Evolutionary conservation across 2,797 vertebrate genomes (phyloP).

Genomic region (Choloepus didactylus): DNA sequence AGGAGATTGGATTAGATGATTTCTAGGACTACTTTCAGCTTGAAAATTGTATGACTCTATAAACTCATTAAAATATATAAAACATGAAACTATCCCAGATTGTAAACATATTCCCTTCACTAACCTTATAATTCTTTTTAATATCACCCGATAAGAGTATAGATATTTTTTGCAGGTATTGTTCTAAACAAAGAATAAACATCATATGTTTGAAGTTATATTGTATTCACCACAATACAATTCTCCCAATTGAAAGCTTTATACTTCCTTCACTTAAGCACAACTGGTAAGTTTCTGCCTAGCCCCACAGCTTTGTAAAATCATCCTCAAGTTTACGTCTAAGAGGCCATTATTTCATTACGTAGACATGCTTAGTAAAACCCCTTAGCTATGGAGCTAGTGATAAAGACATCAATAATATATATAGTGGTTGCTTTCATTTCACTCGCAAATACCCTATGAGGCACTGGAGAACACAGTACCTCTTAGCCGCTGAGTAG

Average conservation of each 20-base stretch:
- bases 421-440: background rate
- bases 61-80: slow-evolving; percentile 43
- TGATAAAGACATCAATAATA: slow-evolving; percentile 12
- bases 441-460: background rate
- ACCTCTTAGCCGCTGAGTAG: background rate
- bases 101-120: slow-evolving; percentile 2
- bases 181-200: slow-evolving; percentile 8
- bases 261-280: background rate
- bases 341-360: slow-evolving; percentile 46
- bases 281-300: slow-evolving; percentile 1
- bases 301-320: slow-evolving; percentile 24
- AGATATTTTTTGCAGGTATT: background rate
- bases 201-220: background rate
- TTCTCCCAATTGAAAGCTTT: slow-evolving; percentile 2
- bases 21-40: slow-evolving; percentile 17
- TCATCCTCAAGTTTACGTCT: slow-evolving; percentile 31
- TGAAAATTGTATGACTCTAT: slow-evolving; percentile 31
- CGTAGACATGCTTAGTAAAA: slow-evolving; percentile 57
- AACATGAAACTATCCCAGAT: slow-evolving; percentile 21
- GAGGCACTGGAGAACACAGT: background rate
- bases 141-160: background rate
- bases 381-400: background rate
- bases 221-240: background rate
- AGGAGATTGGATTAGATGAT: background rate
- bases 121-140: slow-evolving; percentile 47